Evolutionary conservation across 2,797 vertebrate genomes (phyloP).

Genomic region (Sebastes hubbsi): DNA sequence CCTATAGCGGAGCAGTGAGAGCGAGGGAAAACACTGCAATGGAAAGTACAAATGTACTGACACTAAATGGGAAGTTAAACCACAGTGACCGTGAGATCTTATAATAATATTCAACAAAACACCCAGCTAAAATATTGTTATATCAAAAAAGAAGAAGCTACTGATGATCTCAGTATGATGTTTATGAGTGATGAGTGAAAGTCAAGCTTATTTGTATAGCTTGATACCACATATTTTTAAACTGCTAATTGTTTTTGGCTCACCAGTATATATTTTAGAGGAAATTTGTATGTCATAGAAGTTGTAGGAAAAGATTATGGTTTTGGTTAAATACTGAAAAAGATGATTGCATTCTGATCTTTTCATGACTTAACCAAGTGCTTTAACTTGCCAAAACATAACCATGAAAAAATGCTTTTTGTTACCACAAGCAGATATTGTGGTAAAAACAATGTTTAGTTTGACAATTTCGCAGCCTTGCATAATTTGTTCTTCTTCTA

Average conservation of each 20-base stretch:
- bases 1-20: background rate
- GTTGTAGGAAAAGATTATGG: background rate
- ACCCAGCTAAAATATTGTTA: background rate
- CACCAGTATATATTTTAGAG: background rate
- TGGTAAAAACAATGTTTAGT: background rate
- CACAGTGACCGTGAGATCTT: background rate
- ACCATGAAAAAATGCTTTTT: background rate
- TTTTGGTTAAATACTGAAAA: background rate
- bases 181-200: background rate
- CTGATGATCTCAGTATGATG: background rate
- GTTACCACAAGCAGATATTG: background rate
- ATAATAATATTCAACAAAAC: background rate
- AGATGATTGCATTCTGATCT: background rate
- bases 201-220: background rate
- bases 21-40: background rate
- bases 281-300: background rate
- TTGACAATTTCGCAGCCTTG: background rate
- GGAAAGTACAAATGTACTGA: conserved; percentile 1
- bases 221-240: background rate
- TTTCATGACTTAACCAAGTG: background rate
- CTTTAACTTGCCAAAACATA: background rate
- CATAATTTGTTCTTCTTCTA: background rate
- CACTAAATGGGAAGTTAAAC: conserved; percentile 8
- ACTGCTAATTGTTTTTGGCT: background rate
- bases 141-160: background rate